These are phyloP conservation scores for Malurus elegans DNA, from an alignment of 2,113 vertebrate species.

Conservation along the genomic window DNA sequence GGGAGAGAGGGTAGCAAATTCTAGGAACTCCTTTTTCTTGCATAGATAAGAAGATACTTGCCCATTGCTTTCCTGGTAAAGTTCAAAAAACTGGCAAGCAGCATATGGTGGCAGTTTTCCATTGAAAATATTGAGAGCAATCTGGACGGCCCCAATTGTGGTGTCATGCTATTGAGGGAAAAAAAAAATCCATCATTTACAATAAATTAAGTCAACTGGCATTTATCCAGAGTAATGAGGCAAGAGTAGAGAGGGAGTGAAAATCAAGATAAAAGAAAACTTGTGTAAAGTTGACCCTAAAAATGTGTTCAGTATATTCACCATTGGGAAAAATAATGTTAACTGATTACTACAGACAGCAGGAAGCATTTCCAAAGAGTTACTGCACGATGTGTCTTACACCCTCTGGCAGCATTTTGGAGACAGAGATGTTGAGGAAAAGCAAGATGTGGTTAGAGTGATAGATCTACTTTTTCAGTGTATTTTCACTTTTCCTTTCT, in stretches of 20 bases:
- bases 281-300: not conserved
- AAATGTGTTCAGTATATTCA: not conserved
- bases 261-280: not conserved
- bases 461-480: not conserved
- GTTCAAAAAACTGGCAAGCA: conserved; percentile 86
- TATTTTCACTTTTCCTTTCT: not conserved
- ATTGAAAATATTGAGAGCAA: conserved; percentile 82
- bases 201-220: not conserved
- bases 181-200: not conserved
- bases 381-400: not conserved
- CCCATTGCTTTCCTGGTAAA: conserved; percentile 83
- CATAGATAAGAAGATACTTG: conserved; percentile 61
- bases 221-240: not conserved
- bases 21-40: not conserved
- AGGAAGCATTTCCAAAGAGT: not conserved
- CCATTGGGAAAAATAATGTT: not conserved
- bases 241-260: not conserved
- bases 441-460: not conserved
- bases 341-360: not conserved
- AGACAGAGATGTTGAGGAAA: not conserved
- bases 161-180: conserved; percentile 73
- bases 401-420: not conserved
- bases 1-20: not conserved
- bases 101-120: conserved; percentile 83
- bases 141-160: conserved; percentile 85